A percentile compares a stretch with the other conserved stretches of the same genome.
Evolutionary conservation across 2,888 invertebrate species (phyloP).

Genomic region (Synanthedon formicaeformis): DNA sequence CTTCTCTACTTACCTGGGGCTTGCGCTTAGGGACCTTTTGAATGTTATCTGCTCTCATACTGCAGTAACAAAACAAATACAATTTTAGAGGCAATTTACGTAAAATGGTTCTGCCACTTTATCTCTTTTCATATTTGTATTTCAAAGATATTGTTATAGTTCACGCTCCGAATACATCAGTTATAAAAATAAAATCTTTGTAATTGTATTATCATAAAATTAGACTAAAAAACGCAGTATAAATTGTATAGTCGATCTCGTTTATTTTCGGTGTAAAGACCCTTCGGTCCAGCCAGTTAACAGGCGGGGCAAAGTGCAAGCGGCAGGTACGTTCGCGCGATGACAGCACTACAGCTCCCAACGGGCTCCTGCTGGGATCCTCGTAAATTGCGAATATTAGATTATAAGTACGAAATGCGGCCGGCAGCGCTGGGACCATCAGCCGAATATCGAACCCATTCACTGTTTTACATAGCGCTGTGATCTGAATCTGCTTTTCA

Average conservation of each 20-base stretch:
- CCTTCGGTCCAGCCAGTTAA: constrained; percentile 41
- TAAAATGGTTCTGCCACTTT: background rate
- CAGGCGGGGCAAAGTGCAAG: constrained; percentile 44
- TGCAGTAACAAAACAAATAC: constrained; percentile 2
- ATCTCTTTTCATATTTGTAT: no score
- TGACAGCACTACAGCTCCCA: constrained; percentile 62
- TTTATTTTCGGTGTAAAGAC: background rate
- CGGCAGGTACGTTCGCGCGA: constrained; percentile 54
- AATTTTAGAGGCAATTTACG: constrained; percentile 2
- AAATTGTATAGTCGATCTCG: no score
- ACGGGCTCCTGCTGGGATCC: constrained; percentile 56
- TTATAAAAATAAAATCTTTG: no score
- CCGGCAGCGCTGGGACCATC: constrained; percentile 39
- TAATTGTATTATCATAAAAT: no score
- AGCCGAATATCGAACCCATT: constrained; percentile 58
- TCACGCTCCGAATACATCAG: no score
- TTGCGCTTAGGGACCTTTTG: constrained; percentile 9
- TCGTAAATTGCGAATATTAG: constrained; percentile 70
- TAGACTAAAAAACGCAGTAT: no score
- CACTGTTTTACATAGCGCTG: constrained; percentile 46
- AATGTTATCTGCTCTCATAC: constrained; percentile 5
- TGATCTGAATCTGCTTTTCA: constrained; percentile 57
- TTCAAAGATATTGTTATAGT: no score
- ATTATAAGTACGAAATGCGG: constrained; percentile 67
- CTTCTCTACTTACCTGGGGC: constrained; percentile 9